Evolutionary conservation across 2,797 vertebrate species (phyloP), one percentile per base, ranked within the genome.

Genomic region (Cephalopachus bancanus): DNA sequence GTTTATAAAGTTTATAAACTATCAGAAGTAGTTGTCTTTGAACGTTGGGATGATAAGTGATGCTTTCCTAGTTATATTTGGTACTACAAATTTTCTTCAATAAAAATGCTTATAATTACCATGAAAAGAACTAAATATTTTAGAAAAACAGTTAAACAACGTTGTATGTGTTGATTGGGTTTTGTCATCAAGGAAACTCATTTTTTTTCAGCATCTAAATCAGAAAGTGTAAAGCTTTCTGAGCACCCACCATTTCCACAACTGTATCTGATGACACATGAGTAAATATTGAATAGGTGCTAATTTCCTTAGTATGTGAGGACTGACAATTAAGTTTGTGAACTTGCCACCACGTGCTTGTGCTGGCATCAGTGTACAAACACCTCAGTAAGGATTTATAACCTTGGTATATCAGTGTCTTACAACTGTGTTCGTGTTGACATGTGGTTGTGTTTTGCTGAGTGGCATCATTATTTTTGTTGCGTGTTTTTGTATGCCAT

Each of bases 221-320:
- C 60, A 3, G 8, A 5, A 37, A n/a, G 44, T 1, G 0, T 10
- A 28, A 37, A 4, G 59, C 15, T 2, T 24, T 53, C 83, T 62
- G 16, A 79, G 49, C n/a, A 1, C 3, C 59, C 11, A 5, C 10
- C 17, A 10, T 74, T 69, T 49, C 75, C 65, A 15, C 53, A 33
- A 57, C 9, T 0, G 0, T 5, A 9, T 33, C 19, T 22, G 20
- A 55, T 1, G 26, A 71, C n/a, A 28, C 26, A 10, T 0, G 8
- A 17, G 20, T 6, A 17, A 83, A 69, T 4, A 59, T 0, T 51
- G 62, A 26, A 12, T 10, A 7, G 28, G 22, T 17, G 71, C 26
- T 60, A 7, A 83, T 57, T 37, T 16, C 49, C 51, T 67, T 51
- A 16, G 20, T 17, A 2, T 22, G 44, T n/a, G 44, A 44, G 44